Evolutionary conservation across 2,888 invertebrate genomes (phyloP), one percentile per base, ranked within the genome.

Genomic region (Calliphora vomitoria): DNA sequence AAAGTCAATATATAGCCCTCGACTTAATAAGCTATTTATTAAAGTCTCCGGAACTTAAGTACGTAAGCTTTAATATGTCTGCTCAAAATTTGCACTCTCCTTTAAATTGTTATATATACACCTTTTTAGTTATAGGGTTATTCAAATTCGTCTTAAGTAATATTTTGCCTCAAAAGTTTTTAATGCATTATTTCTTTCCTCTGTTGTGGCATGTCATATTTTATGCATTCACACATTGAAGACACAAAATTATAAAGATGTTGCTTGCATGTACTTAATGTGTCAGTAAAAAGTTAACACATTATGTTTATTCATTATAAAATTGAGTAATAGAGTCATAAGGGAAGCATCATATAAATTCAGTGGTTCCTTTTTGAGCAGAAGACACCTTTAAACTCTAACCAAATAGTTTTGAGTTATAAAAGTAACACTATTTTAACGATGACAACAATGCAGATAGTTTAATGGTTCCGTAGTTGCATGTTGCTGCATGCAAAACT

Each of bases 401-500:
- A 38, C 5, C 18, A 66, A 66, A 31, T 5, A 62, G 15, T 50
- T 53, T 72, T 31, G 53, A 80, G 74, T 85, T 53, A 75, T 75
- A 75, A 80, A 85, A 80, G 60, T 62, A 85, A 84, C 72, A 76
- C 44, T 47, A 79, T 66, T 60, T 72, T 78, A 83, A 81, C 76
- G 64, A 75, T 71, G 80, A 83, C 76, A 80, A 64, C 60, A 69
- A 82, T 76, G 64, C 58, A 35, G 35, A 44, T 38, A 83, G 25
- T n/a, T 35, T 53, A 76, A 75, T 75, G 60, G 20, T 81, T 50
- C n/a, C 25, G 20, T 76, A 72, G 38, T 80, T 75, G 64, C 66
- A 62, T 60, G 18, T 31, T 38, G 55, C 10, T 44, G 13, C 11
- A 76, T 53, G 64, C 31, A 71, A 44, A 35, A 55, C 15, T 18